Base-by-base conservation (phyloP, 2,113 vertebrate species). In the Nymphicus hollandicus region DNA sequence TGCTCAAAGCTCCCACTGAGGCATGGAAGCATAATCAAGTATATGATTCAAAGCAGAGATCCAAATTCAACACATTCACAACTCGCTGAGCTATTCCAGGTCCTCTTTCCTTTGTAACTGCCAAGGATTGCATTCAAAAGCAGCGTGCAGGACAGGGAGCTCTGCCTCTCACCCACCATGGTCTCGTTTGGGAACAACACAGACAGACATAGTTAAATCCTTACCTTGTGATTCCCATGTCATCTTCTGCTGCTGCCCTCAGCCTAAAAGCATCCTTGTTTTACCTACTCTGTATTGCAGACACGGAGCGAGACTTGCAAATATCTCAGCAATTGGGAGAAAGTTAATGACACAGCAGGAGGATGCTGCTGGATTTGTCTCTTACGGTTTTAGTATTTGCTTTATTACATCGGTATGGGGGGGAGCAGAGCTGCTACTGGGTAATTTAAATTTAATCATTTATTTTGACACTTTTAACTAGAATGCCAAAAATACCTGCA, bases 401-500 rank as follows among this genome's bases (percentile, higher is more conserved):
- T 78, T 86, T 86, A 58, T 89, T 88, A 37, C 73, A 17, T 24
- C 53, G 53, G 87, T 49, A 69, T 52, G 68, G 81, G 63, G 63
- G 16, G 74, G 29, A 88, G 63, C n/a, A 76, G 58, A 95, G n/a
- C 49, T 89, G 78, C 71, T 80, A 24, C 24, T 9, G 63, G 29
- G 52, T 77, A 82, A 94, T 86, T 91, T 93, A 61, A 85, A 91
- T 77, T 91, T 89, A 95, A 88, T 96, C 53, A 66, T 86, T 95
- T 96, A 92, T 95, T 96, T 96, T 95, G 96, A 93, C 91, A 94
- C 58, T 92, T 89, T 74, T 85, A 97, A 94, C 70, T 73, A 55
- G 71, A 91, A 89, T 12, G 41, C 84, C 53, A 91, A 83, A 86
- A 95, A 89, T 60, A 92, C 83, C 88, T 91, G 88, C 80, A 78